Percentiles rank a stretch among this genome's conserved stretches.
Conservation (phyloP, 2,888 invertebrate species). For the Axea sp. region DNA sequence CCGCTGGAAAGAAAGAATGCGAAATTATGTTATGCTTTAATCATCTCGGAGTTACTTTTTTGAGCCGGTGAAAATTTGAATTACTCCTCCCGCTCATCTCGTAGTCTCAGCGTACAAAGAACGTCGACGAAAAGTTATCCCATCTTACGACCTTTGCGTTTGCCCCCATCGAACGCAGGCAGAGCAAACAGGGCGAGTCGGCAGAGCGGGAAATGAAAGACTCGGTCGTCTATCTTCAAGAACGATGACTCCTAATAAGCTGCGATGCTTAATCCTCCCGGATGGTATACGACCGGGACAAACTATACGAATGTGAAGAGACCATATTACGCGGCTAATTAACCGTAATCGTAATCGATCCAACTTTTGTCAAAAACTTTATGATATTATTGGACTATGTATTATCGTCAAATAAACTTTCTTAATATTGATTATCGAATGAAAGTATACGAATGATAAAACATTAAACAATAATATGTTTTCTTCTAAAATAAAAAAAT, state of each 20-base stretch:
- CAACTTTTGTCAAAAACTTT: slow-evolving; percentile 10
- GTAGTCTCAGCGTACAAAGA: slow-evolving; percentile 62
- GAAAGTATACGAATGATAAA: too few relatives aligned
- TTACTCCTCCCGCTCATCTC: slow-evolving; percentile 21
- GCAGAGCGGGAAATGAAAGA: slow-evolving; percentile 72
- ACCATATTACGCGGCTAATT: slow-evolving; percentile 17
- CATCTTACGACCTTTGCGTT: slow-evolving; percentile 56
- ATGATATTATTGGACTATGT: too few relatives aligned
- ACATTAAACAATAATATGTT: too few relatives aligned
- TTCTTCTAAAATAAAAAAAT: too few relatives aligned
- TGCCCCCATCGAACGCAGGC: slow-evolving; percentile 4
- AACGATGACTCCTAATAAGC: slow-evolving; percentile 67
- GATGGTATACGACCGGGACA: slow-evolving; percentile 37
- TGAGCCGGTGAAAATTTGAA: neutral
- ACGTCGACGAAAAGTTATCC: slow-evolving; percentile 66
- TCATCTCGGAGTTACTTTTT: slow-evolving; percentile 5
- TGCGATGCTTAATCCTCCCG: slow-evolving; percentile 67
- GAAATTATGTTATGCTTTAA: slow-evolving; percentile 15
- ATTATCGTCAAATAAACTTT: too few relatives aligned
- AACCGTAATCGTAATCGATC: slow-evolving; percentile 21
- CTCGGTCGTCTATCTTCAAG: slow-evolving; percentile 47
- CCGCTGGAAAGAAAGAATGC: too few relatives aligned
- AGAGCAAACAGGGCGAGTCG: slow-evolving; percentile 63
- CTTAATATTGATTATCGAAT: too few relatives aligned
- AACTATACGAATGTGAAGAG: slow-evolving; percentile 18